Percentiles rank a stretch among this genome's conserved stretches.
Evolutionary conservation across 2,888 invertebrate genomes (phyloP).

Genomic region (Protophormia terraenovae): DNA sequence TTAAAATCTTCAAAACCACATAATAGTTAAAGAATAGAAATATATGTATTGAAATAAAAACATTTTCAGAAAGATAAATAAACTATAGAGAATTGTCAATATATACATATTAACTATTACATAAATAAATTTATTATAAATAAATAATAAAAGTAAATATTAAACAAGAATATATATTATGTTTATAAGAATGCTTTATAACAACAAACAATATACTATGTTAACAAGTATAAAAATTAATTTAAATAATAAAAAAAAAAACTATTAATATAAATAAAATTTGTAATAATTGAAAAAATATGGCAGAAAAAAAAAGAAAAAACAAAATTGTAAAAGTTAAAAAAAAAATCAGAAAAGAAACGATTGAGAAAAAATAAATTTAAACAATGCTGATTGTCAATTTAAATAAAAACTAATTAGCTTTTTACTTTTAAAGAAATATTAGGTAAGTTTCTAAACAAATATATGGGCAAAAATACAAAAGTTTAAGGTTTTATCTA

Average conservation of each 20-base stretch:
- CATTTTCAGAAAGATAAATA: conserved; percentile 56
- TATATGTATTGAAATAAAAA: conserved; percentile 50
- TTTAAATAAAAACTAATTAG: conserved; percentile 71
- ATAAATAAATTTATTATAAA: conserved; percentile 44
- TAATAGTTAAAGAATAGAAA: conserved; percentile 65
- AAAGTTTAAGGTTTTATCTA: too few relatives aligned
- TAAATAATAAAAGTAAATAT: conserved; percentile 55
- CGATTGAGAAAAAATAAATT: conserved; percentile 57
- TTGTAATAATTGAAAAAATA: conserved; percentile 66
- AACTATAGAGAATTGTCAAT: conserved; percentile 61
- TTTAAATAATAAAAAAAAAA: conserved; percentile 43
- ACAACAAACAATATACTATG: conserved; percentile 63
- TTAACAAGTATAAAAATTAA: conserved; percentile 54
- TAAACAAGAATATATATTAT: conserved; percentile 57
- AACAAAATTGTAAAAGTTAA: conserved; percentile 52
- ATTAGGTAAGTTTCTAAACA: neutral
- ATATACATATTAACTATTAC: conserved; percentile 38
- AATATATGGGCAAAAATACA: neutral
- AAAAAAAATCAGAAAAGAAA: conserved; percentile 16
- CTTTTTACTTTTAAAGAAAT: neutral
- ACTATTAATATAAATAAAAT: conserved; percentile 57
- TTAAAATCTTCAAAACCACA: conserved; percentile 70
- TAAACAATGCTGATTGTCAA: conserved; percentile 73
- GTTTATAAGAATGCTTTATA: conserved; percentile 74
- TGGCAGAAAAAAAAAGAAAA: conserved; percentile 59